Evolutionary conservation across 2,113 vertebrate species (phyloP).

Genomic region (Herpetotheres cachinnans): DNA sequence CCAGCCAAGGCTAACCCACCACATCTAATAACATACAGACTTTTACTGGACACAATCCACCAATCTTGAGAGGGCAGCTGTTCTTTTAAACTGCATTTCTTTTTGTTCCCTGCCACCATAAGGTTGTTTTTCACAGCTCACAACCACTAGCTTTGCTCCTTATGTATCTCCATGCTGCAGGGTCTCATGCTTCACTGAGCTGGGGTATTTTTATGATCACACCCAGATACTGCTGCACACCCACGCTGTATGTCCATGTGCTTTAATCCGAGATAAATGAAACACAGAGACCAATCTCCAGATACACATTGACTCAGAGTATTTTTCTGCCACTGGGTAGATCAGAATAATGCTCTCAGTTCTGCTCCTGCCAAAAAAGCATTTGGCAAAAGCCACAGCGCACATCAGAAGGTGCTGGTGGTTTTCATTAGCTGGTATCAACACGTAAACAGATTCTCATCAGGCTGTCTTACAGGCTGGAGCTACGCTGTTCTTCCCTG

Average conservation of each 20-base stretch:
- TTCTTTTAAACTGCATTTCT: neutral
- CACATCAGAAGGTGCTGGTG: neutral
- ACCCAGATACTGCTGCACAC: conserved; percentile 10
- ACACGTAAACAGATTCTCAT: neutral
- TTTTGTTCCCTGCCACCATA: neutral
- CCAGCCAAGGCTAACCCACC: neutral
- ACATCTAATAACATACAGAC: neutral
- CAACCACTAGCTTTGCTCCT: neutral
- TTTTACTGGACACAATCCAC: neutral
- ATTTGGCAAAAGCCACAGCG: neutral
- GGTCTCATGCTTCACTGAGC: neutral
- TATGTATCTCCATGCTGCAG: neutral
- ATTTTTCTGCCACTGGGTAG: neutral
- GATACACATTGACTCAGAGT: neutral
- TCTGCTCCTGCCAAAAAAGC: neutral
- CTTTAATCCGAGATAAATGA: conserved; percentile 5
- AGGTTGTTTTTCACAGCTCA: neutral
- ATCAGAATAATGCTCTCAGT: neutral
- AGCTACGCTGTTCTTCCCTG: neutral
- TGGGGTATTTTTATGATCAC: neutral
- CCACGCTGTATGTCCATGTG: neutral
- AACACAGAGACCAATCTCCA: neutral
- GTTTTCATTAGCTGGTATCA: neutral
- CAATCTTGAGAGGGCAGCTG: neutral
- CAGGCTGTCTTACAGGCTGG: neutral